Base-by-base conservation (phyloP, 2,888 invertebrate genomes). In the Hyalella azteca region DNA sequence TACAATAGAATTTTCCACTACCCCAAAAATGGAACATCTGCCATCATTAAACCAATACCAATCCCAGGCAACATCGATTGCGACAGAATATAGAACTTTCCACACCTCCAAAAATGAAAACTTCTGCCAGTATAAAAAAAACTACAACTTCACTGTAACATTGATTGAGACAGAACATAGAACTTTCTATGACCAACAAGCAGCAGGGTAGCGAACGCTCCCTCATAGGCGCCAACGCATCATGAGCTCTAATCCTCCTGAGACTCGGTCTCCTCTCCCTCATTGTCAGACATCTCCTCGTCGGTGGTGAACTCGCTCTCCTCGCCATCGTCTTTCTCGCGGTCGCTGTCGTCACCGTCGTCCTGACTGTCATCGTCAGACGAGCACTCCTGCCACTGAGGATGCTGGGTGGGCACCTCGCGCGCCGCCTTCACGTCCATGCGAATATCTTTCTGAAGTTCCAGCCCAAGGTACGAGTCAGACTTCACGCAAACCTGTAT, bases 301-400 rank as follows among this genome's bases (percentile, higher is more conserved):
- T 92, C 92, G 39, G 92, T 92, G 45, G 92, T 91, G 86, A 91
- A 92, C 87, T 92, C 92, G 82, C 92, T 92, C 86, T 88, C 88
- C 45, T 91, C 91, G 81, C 90, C 91, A 85, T 91, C 90, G 32
- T 83, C 88, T 36, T 86, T 86, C 48, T 86, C 87, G 9, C 73
- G 19, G 41, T 29, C 54, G 2, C 78, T 77, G 13, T 81, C 80
- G 73, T 81, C 80, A 7, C 81, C 82, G 85, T 91, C 91, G 76
- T 91, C 90, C 86, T 91, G 90, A 86, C 91, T 91, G 81, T 93
- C 93, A 81, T 93, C 93, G 87, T 97, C 97, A 76, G 97, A 96
- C 87, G 96, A 96, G 85, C 95, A 94, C 87, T 97, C 94, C 87
- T 97, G 96, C 97, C 98, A 98, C 89, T 97, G 97, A n/a, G 97